phyloP scores from a whole-genome alignment of 2,113 vertebrate genomes.

The Tautogolabrus adspersus region DNA sequence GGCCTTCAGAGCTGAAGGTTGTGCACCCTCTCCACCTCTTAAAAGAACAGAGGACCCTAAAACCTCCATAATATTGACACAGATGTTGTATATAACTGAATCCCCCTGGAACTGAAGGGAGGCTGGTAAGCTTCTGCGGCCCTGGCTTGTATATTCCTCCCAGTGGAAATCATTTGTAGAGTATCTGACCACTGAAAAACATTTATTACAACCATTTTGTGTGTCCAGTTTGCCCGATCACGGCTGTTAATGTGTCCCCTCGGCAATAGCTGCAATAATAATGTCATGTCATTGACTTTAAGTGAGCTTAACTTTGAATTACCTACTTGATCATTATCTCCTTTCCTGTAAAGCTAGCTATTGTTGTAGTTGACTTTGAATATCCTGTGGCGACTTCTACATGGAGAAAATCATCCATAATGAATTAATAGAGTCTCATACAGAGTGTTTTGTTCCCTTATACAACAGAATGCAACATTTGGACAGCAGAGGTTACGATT shows the following conservation, averaged over 20 bases:
- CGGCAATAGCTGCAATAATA: slow-evolving; percentile 37
- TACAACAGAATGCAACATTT: slow-evolving; percentile 8
- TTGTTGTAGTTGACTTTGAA: slow-evolving; percentile 65
- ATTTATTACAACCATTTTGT: slow-evolving; percentile 26
- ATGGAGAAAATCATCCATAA: slow-evolving; percentile 54
- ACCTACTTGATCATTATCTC: slow-evolving; percentile 64
- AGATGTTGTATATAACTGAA: slow-evolving; percentile 81
- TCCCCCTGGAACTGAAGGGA: slow-evolving; percentile 59
- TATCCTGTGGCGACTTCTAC: slow-evolving; percentile 16
- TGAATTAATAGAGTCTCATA: slow-evolving; percentile 51
- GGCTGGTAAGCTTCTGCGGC: slow-evolving; percentile 45
- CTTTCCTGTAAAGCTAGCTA: slow-evolving; percentile 58
- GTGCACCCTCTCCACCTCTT: slow-evolving; percentile 64
- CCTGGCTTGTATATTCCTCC: slow-evolving; percentile 47
- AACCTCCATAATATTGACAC: slow-evolving; percentile 85
- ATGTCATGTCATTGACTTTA: slow-evolving; percentile 58
- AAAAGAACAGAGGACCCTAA: slow-evolving; percentile 72
- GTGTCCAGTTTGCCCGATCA: slow-evolving; percentile 46
- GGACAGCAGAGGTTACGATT: background rate
- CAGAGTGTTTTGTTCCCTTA: background rate
- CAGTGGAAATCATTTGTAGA: slow-evolving; percentile 46
- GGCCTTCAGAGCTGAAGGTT: slow-evolving; percentile 60
- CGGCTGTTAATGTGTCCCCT: slow-evolving; percentile 62
- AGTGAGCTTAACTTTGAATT: slow-evolving; percentile 58
- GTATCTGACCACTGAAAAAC: slow-evolving; percentile 48